These are phyloP conservation scores for Coracopsis vasa DNA, from an alignment of 2,113 vertebrate genomes.

Conservation along the genomic window DNA sequence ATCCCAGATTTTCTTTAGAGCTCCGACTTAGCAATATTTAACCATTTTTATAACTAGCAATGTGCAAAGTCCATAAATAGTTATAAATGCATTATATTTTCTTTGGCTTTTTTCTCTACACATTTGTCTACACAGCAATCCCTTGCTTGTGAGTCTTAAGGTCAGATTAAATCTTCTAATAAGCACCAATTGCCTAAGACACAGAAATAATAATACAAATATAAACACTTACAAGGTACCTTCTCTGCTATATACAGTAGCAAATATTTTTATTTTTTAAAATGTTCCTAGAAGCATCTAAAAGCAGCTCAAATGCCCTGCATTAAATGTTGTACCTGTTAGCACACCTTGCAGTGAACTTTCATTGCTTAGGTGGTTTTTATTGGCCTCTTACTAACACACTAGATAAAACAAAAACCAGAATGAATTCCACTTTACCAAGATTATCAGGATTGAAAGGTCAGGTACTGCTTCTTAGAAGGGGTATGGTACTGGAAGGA, in stretches of 20 bases:
- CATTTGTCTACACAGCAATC: not conserved
- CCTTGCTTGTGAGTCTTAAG: not conserved
- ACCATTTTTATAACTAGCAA: not conserved
- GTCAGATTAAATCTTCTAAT: not conserved
- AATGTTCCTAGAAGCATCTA: not conserved
- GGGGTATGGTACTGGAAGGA: not conserved
- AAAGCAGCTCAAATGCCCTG: not conserved
- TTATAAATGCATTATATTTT: not conserved
- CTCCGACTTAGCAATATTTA: not conserved
- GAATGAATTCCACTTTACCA: not conserved
- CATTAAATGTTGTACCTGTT: not conserved
- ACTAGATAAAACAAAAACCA: not conserved
- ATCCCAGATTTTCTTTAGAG: not conserved
- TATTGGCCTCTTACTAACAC: not conserved
- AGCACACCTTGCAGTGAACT: not conserved
- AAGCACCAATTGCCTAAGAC: not conserved
- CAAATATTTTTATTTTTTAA: not conserved
- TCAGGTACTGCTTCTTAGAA: not conserved
- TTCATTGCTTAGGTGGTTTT: not conserved
- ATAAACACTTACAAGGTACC: not conserved
- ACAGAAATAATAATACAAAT: not conserved
- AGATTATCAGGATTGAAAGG: not conserved
- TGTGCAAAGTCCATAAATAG: not conserved
- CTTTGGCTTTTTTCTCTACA: not conserved
- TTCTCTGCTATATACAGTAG: not conserved